Evolutionary conservation across 1,140 invertebrate species (phyloP), one percentile per base, ranked within the genome.

Genomic region (Hetaerina americana): DNA sequence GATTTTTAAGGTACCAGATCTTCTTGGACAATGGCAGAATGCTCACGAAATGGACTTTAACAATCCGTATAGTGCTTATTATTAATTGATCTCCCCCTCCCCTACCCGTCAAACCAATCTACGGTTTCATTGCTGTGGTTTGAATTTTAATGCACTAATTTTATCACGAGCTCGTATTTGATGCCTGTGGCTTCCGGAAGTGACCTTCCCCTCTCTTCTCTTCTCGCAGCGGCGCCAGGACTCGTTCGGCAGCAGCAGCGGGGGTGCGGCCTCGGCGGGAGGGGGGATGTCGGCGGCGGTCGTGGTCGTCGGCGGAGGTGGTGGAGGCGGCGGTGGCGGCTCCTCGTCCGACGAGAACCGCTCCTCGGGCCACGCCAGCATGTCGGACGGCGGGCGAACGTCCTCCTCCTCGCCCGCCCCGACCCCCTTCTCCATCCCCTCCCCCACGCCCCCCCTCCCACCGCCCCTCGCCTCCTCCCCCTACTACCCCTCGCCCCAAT

Each of bases 331-430:
- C 40, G 40, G 40, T 67, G 85, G 85, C 26, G 91, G 92, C 79
- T 93, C 92, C 78, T 93, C 92, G 18, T 93, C 92, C 3, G 92
- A 94, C 80, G 92, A 94, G 80, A 93, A 93, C 79, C 84, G 92
- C 27, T 94, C 92, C 18, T 94, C 92, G 0, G 92, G 92, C 0
- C 92, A 95, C 79, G 92, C 92, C n/a, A 92, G 90, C 74, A 94
- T 95, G 92, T 94, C 92, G 29, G 92, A 94, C 77, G 89, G 89
- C 89, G 86, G 22, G 88, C 85, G 73, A 74, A n/a, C 76, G 89
- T 87, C 71, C 89, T 77, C 77, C 3, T 76, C 73, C 18, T 75
- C 74, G 31, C 72, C 75, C 12, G 75, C 75, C 40, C 73, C 79
- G 68, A n/a, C 40, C 40, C 40, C 87, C 74, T 86, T 84, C 66